Conservation (phyloP, 2,113 vertebrate genomes). For the Oryzias celebensis region DNA sequence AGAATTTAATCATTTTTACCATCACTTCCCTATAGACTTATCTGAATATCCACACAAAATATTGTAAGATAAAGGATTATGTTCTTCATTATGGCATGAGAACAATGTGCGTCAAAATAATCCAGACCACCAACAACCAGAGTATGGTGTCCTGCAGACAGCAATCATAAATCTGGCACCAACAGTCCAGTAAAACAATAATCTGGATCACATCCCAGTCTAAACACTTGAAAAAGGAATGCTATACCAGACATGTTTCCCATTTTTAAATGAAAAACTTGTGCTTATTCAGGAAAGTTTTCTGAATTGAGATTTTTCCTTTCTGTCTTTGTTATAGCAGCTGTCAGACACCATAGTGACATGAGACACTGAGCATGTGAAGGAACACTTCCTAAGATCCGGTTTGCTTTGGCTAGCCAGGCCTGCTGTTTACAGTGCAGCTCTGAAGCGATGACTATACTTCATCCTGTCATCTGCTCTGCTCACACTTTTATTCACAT, state of each 20-base stretch:
- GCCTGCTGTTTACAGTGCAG: constrained; percentile 27
- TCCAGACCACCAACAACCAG: constrained; percentile 9
- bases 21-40: too few relatives aligned
- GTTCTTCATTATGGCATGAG: too few relatives aligned
- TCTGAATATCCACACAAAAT: too few relatives aligned
- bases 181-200: constrained; percentile 2
- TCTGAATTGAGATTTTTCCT: neutral
- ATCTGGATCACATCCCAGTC: constrained; percentile 1
- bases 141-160: neutral
- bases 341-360: constrained; percentile 24
- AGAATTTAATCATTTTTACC: too few relatives aligned
- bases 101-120: too few relatives aligned
- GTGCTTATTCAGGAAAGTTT: constrained; percentile 1
- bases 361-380: constrained; percentile 11
- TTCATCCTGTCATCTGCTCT: constrained; percentile 30
- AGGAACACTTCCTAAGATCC: neutral
- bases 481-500: constrained; percentile 11
- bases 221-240: constrained; percentile 13
- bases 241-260: neutral
- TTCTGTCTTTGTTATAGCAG: neutral
- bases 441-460: constrained; percentile 21
- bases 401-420: constrained; percentile 7
- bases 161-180: constrained; percentile 24
- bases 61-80: too few relatives aligned
- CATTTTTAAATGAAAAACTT: constrained; percentile 4